A percentile compares a stretch with the other conserved stretches of the same genome.
These are phyloP conservation scores for Apis dorsata DNA, from an alignment of 1,140 invertebrate species.

Conservation along the genomic window DNA sequence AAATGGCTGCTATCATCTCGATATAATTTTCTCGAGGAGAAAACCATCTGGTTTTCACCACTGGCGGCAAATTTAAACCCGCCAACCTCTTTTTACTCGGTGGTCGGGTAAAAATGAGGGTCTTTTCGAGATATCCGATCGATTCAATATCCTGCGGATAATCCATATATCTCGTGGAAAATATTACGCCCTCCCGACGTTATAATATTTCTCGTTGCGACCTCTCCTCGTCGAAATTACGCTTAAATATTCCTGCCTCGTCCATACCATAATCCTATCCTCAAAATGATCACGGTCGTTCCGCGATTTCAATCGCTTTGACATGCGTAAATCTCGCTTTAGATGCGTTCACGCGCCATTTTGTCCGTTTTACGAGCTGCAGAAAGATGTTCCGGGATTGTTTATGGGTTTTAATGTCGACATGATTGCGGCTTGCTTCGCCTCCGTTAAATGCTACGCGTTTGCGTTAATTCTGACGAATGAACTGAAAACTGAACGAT, in stretches of 20 bases:
- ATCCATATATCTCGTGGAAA: conserved; percentile 41
- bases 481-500: no score
- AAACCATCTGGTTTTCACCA: not conserved
- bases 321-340: conserved; percentile 16
- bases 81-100: no score
- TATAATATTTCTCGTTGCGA: not conserved
- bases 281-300: not conserved
- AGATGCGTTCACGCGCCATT: not conserved
- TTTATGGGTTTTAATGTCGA: not conserved
- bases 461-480: not conserved
- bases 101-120: not conserved
- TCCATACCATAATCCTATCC: not conserved
- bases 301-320: not conserved
- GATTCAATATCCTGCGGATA: conserved; percentile 49
- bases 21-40: conserved; percentile 21
- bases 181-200: not conserved
- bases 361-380: not conserved
- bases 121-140: conserved; percentile 27
- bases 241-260: conserved; percentile 32
- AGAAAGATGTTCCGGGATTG: not conserved
- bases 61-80: conserved; percentile 1
- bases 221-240: conserved; percentile 18
- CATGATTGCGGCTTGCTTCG: not conserved
- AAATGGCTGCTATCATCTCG: not conserved
- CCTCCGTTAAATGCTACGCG: no score